Base-by-base conservation (phyloP, 2,888 invertebrate species). In the Smittia sp. region DNA sequence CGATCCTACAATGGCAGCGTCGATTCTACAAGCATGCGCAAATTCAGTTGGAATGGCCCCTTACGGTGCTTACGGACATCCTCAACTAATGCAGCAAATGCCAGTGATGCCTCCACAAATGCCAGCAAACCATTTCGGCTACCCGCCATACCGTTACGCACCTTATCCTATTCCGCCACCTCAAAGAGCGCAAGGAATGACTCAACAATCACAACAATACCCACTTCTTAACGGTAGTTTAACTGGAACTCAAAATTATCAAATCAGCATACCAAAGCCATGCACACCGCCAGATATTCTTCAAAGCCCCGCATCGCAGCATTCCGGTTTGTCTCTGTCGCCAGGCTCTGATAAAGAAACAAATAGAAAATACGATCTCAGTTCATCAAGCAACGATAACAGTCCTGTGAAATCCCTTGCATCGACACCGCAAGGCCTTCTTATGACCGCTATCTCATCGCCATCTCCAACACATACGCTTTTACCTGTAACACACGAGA, bases 1-100 rank as follows among this genome's bases (percentile, higher is more conserved):
- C 27, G 97, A 98, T 79, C 96, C 97, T 0, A 91, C 94, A 0
- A 89, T 98, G 78, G 96, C 96, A 3, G 96, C 96, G 1, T 92
- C 96, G 39, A 87, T 97, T 7, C 86, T 96, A 1, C 96, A 96
- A 79, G 96, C 96, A 0, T 93, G 94, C 0, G 92, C 92, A 6
- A 90, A 89, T 1, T 87, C 89, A 9, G 88, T 89, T 9, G 86
- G 88, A 67, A 83, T 89, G 74, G 72, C 62, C 20, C 87, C 89
- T 1, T 88, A 87, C 79, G 86, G 85, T 0, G 46, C 46, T 2
- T 84, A 76, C 87, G 80, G 80, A 85, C 74, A 83, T 87, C 81
- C 78, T 89, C 85, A 78, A 79, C 79, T 83, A 84, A 79, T 84
- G 81, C 78, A 78, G 81, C 75, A 80, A 85, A 82, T 74, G 83